Percentiles rank a stretch among this genome's conserved stretches.
Conservation (phyloP, 2,888 invertebrate species). For the Synergus laeviventris region DNA sequence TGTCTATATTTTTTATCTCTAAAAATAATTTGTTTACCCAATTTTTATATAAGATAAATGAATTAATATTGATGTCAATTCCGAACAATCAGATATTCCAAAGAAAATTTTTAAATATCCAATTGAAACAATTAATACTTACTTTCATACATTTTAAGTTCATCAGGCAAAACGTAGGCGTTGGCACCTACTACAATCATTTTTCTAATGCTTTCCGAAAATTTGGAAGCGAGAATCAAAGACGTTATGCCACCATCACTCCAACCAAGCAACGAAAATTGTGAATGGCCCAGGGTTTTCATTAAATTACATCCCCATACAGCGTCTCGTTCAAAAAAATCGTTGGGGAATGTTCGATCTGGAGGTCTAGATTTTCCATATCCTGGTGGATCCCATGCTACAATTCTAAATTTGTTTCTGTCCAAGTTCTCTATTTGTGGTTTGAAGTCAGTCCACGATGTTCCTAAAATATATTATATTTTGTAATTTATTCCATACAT, state of each 20-base stretch:
- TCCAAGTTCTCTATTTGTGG: constrained; percentile 85
- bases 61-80: background rate
- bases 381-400: constrained; percentile 92
- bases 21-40: constrained; percentile 53
- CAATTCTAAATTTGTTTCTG: constrained; percentile 80
- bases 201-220: constrained; percentile 83
- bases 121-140: constrained; percentile 59
- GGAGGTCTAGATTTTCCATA: constrained; percentile 91
- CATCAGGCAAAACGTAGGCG: constrained; percentile 84
- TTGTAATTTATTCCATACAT: background rate
- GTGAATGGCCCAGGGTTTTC: constrained; percentile 81
- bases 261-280: constrained; percentile 91
- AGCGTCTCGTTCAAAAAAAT: constrained; percentile 88
- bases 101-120: too few species aligned
- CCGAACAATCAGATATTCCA: too few species aligned
- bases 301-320: constrained; percentile 83
- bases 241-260: constrained; percentile 91
- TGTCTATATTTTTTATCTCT: constrained; percentile 84
- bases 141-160: constrained; percentile 82
- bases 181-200: constrained; percentile 88
- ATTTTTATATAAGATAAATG: background rate
- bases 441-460: constrained; percentile 89
- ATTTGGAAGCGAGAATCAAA: constrained; percentile 85
- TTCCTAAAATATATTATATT: constrained; percentile 75
- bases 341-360: constrained; percentile 81